Conservation (phyloP, 2,888 invertebrate species). For the Drosophila subquinaria region DNA sequence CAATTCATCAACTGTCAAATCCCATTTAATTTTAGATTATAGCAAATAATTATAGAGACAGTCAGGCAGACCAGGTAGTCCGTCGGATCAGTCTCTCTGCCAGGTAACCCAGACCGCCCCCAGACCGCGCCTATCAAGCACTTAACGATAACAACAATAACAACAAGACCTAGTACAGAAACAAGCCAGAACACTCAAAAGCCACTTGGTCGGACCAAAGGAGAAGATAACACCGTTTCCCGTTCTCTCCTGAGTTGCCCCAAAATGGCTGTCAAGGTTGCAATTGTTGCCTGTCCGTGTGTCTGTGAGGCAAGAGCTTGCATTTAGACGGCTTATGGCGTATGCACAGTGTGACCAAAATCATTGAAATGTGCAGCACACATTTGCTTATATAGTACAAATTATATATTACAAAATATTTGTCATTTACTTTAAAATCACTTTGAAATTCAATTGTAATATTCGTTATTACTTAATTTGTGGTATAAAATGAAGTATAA, state of each 20-base stretch:
- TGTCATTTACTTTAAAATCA: too few species aligned
- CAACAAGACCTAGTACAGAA: constrained; percentile 14
- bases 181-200: constrained; percentile 56
- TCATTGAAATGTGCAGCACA: not conserved
- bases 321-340: constrained; percentile 21
- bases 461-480: too few species aligned
- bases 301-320: constrained; percentile 29
- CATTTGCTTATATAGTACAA: not conserved
- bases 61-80: constrained; percentile 17
- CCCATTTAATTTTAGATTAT: constrained; percentile 77
- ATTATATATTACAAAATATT: too few species aligned
- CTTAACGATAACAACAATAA: constrained; percentile 57
- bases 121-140: constrained; percentile 47
- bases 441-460: too few species aligned
- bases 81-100: constrained; percentile 15
- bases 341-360: constrained; percentile 34
- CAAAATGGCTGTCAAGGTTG: constrained; percentile 72
- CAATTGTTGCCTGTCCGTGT: constrained; percentile 62
- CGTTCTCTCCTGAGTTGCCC: constrained; percentile 19
- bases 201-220: constrained; percentile 67
- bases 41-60: constrained; percentile 72
- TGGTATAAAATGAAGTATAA: too few species aligned
- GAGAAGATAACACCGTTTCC: constrained; percentile 28
- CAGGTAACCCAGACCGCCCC: constrained; percentile 30
- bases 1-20: constrained; percentile 78